Base-by-base conservation (phyloP, 2,888 invertebrate species). In the Melanargia galathea region DNA sequence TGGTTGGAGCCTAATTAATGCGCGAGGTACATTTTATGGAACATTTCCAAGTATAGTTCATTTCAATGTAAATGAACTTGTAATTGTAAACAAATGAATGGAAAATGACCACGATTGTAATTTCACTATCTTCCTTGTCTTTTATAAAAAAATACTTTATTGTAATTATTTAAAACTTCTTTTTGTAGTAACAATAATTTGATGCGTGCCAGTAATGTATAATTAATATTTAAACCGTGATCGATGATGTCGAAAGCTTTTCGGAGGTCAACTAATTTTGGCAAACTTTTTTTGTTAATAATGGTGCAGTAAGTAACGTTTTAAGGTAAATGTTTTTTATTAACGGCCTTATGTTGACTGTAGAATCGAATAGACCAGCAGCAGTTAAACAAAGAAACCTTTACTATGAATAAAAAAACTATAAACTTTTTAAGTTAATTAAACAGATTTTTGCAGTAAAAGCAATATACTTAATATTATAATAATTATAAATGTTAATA, bases 21-120 rank as follows among this genome's bases (percentile, higher is more conserved):
- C 13, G 2, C 13, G 2, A 35, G 11, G 11, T 13, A 35, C 33
- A 52, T 20, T 52, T 52, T 35, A 35, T 52, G 20, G 52, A 35
- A 52, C 35, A 20, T 35, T 52, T 52, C 35, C 33, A 18, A 52
- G 52, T 52, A 52, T 20, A 30, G 18, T 35, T 43, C 16, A 18
- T 18, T 20, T 20, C 20, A 52, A 52, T 51, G 52, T 35, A 35
- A 52, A 52, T 52, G 20, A 52, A 52, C 35, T 52, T 35, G 48
- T 48, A 26, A 24, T 24, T 7, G 20, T 13, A 52, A 22, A 20
- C 35, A 52, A 52, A 52, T 35, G 13, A 52, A 22, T 52, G 52
- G 13, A 52, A 52, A 52, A 52, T 30, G 49, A 49, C 49, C 8
- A 49, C 30, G 10, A 30, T 18, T 30, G 49, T 16, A 16, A 35